A percentile compares a stretch with the other conserved stretches of the same genome.
phyloP scores from a whole-genome alignment of 2,888 invertebrate species.

The Chrysolina americana region DNA sequence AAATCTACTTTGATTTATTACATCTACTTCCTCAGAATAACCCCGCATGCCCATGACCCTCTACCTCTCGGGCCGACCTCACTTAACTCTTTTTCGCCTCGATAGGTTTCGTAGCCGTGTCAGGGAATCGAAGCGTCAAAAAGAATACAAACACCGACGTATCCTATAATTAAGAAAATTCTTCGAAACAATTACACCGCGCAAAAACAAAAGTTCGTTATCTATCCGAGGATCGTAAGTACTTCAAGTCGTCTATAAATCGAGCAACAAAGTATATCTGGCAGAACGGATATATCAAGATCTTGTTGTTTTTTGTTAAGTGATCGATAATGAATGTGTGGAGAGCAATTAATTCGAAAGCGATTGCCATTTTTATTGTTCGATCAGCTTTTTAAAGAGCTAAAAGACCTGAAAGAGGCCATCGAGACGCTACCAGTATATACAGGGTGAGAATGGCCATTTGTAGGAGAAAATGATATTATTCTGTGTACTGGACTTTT shows the following conservation, averaged over 20 bases:
- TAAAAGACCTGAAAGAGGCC: neutral
- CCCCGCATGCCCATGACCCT: neutral
- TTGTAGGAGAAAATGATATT: neutral
- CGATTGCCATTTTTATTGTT: constrained; percentile 30
- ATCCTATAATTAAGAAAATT: constrained; percentile 23
- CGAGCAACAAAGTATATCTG: constrained; percentile 26
- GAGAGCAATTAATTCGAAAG: constrained; percentile 34
- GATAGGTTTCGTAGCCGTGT: constrained; percentile 1
- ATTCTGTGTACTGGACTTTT: no score
- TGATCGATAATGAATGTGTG: constrained; percentile 31
- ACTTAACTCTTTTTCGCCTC: neutral
- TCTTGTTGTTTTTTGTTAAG: constrained; percentile 29
- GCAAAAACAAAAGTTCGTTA: constrained; percentile 29
- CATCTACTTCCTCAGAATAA: no score
- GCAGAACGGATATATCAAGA: constrained; percentile 25
- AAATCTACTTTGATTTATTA: no score
- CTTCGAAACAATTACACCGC: constrained; percentile 24
- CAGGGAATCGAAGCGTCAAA: constrained; percentile 9
- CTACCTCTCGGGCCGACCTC: neutral
- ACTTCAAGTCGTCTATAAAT: constrained; percentile 24
- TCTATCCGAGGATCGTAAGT: constrained; percentile 27
- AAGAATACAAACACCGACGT: constrained; percentile 16
- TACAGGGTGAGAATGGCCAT: neutral
- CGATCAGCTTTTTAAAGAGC: constrained; percentile 5
- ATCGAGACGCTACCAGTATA: neutral